Base-by-base conservation (phyloP, 2,113 vertebrate genomes). In the Acanthochromis polyacanthus region DNA sequence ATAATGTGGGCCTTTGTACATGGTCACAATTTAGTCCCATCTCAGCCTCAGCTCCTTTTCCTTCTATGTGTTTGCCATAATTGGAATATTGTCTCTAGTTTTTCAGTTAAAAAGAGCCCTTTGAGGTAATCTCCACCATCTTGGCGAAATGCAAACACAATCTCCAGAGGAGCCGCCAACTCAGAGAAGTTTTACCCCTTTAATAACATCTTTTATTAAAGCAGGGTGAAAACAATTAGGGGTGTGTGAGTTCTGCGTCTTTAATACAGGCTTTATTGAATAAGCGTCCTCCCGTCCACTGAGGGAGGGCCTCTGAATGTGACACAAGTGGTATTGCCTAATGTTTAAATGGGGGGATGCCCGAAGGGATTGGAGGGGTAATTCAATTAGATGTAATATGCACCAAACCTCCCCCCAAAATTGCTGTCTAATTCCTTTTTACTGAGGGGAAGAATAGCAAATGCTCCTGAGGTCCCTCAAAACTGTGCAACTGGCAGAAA, bases 141-240 rank as follows among this genome's bases (percentile, higher is more conserved):
- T 92, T 80, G 60, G 63, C 23, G 17, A 87, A 91, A 91, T 76
- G 71, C 80, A 88, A 92, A 90, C 88, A 88, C 23, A 67, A 75
- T 50, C 75, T 82, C 63, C 8, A 65, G 78, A 88, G 76, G 76
- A 84, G 72, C 50, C 45, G 55, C 70, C 80, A 83, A 80, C 79
- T 58, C 79, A 10, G 67, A 85, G 69, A 78, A 78, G 69, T 84
- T 86, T 81, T 69, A 79, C 69, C 81, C 64, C 56, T 89, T 91
- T 89, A 88, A 92, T 92, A 86, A 90, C 76, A 82, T 81, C 32
- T 86, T 89, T 92, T 93, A 93, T 92, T 91, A 90, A 84, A 87
- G 71, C 80, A 87, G 89, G 89, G 91, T 89, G 86, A 93, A 88
- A 90, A 88, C 88, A 88, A 93, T 91, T 89, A 89, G 17, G 55